Conservation (phyloP, 2,888 invertebrate genomes). For the Maniola hyperantus region DNA sequence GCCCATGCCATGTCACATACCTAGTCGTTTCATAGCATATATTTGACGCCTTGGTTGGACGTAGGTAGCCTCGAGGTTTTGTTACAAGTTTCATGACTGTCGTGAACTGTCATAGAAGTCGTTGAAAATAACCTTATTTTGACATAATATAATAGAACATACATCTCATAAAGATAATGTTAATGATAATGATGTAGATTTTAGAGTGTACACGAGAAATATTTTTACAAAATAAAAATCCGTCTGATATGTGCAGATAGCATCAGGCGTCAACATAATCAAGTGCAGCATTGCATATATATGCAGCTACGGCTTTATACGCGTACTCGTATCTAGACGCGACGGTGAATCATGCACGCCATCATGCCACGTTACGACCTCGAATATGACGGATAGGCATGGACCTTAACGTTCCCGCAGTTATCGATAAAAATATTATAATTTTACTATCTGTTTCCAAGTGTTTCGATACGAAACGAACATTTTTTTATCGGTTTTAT, state of each 20-base stretch:
- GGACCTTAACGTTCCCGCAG: conserved; percentile 37
- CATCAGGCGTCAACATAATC: conserved; percentile 22
- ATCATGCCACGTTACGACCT: conserved; percentile 73
- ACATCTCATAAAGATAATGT: neutral
- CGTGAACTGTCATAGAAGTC: neutral
- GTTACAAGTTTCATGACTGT: too few species aligned
- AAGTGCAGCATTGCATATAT: conserved; percentile 23
- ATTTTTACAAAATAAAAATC: conserved; percentile 15
- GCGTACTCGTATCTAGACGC: conserved; percentile 54
- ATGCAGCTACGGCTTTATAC: conserved; percentile 20
- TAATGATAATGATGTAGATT: neutral
- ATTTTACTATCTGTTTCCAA: neutral
- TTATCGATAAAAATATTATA: conserved; percentile 49
- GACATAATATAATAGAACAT: too few species aligned
- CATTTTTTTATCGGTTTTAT: too few species aligned
- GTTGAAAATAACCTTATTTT: neutral
- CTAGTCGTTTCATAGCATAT: too few species aligned
- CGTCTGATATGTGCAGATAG: conserved; percentile 19
- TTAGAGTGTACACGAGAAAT: neutral
- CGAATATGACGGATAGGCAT: conserved; percentile 62
- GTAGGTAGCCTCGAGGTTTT: too few species aligned
- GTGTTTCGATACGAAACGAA: too few species aligned
- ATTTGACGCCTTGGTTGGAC: too few species aligned
- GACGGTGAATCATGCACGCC: conserved; percentile 70
- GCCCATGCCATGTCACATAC: too few species aligned